A percentile compares a stretch with the other conserved stretches of the same genome.
Conservation (phyloP, 2,797 vertebrate species). For the Danionella dracula region DNA sequence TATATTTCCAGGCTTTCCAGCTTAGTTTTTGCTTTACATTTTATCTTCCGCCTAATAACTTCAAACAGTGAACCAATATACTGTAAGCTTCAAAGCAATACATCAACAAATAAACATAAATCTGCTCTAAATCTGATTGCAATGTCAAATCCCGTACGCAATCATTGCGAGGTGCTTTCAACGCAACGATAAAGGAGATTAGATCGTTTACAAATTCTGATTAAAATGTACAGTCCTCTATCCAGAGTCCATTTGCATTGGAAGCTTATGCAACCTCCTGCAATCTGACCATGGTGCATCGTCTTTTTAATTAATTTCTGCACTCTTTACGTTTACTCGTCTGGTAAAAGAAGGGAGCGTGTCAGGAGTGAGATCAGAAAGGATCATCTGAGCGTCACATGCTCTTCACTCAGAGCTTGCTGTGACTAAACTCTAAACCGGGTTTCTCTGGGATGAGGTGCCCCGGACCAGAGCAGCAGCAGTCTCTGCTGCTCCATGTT, state of each 20-base stretch:
- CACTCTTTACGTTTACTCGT: background rate
- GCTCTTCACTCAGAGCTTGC: background rate
- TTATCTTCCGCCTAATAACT: no score
- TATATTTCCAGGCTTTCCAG: no score
- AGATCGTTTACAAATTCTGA: slow-evolving; percentile 12
- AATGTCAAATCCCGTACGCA: slow-evolving; percentile 13
- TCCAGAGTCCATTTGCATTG: background rate
- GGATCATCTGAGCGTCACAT: background rate
- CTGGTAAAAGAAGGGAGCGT: background rate
- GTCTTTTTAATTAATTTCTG: background rate
- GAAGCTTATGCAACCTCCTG: background rate
- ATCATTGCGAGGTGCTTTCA: background rate
- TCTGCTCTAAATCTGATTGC: slow-evolving; percentile 12
- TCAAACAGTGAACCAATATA: no score
- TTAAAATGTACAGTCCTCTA: background rate
- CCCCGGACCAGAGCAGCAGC: background rate
- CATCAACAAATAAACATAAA: background rate
- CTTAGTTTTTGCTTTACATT: no score
- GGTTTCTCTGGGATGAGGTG: background rate
- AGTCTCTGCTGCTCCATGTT: background rate
- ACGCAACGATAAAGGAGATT: slow-evolving; percentile 6
- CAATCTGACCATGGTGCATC: background rate
- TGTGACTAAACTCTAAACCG: background rate
- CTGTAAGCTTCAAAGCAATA: no score
- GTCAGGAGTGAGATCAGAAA: background rate